Base-by-base conservation (phyloP, 2,797 vertebrate genomes). In the Manis pentadactyla region DNA sequence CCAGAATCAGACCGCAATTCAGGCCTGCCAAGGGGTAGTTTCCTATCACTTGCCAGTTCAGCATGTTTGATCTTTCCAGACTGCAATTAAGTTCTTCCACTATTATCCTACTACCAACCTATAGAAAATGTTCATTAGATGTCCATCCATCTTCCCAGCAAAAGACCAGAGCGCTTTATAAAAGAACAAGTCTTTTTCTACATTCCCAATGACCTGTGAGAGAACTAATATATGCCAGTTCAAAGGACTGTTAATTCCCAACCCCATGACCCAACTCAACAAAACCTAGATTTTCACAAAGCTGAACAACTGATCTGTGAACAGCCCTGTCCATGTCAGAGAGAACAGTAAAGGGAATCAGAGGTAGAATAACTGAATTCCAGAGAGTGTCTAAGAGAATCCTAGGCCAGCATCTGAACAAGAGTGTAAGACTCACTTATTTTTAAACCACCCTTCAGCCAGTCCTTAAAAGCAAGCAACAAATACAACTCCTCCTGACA, bases 271-370 rank as follows among this genome's bases (percentile, higher is more conserved):
- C 39, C 74, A 87, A 61, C 73, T 90, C 18, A 59, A 51, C 1
- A 90, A 75, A 89, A 93, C 25, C 5, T 23, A 42, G 39, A 71
- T 75, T 55, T 71, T 90, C 29, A 97, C 39, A 73, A 90, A 86
- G 21, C 13, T 63, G 37, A 87, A 49, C 51, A 15, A 74, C 5
- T 87, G 12, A 90, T 39, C 75, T 90, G n/a, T 73, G 64, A 78
- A 73, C 7, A 61, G 15, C 4, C 11, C 19, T 93, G 12, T 53
- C 29, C 55, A 66, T 46, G 77, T 12, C 42, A 75, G 2, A 84
- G 18, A 91, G 69, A 53, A 73, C 5, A 71, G 37, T 42, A 68
- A 78, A 17, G 75, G n/a, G 27, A 81, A 78, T 90, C 39, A 10
- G 14, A 94, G 85, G 31, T 34, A 14, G 18, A 61, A 74, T 57